Percentiles rank a stretch among this genome's conserved stretches.
Evolutionary conservation across 2,797 vertebrate genomes (phyloP).

Genomic region (Thalassophryne amazonica): DNA sequence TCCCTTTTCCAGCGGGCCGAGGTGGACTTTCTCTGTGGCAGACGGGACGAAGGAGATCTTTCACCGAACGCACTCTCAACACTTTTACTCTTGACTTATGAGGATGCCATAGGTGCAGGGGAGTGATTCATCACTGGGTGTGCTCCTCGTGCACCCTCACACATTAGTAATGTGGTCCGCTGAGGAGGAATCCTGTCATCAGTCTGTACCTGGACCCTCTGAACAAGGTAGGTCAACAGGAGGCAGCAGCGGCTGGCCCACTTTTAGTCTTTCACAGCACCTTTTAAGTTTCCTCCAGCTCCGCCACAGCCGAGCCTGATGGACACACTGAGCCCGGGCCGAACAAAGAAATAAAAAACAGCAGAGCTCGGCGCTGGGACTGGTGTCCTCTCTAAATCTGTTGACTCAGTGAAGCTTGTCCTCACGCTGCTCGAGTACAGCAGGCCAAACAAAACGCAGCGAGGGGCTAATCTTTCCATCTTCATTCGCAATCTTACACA

Average conservation of each 20-base stretch:
- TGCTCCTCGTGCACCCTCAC: slow-evolving; percentile 75
- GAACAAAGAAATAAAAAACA: slow-evolving; percentile 42
- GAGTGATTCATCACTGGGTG: slow-evolving; percentile 81
- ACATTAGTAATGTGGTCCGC: slow-evolving; percentile 85
- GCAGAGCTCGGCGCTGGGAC: slow-evolving; percentile 15
- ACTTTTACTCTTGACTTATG: slow-evolving; percentile 85
- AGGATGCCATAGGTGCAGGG: slow-evolving; percentile 78
- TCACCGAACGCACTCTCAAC: slow-evolving; percentile 62
- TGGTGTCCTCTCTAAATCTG: slow-evolving; percentile 14
- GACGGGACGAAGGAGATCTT: slow-evolving; percentile 62
- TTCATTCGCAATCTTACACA: slow-evolving; percentile 10
- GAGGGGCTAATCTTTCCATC: not conserved
- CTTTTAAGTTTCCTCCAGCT: slow-evolving; percentile 77
- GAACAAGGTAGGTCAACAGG: slow-evolving; percentile 80
- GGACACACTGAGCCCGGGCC: slow-evolving; percentile 39
- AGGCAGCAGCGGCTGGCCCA: slow-evolving; percentile 78
- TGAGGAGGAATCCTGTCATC: slow-evolving; percentile 82
- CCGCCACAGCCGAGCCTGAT: slow-evolving; percentile 54
- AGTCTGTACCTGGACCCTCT: slow-evolving; percentile 76
- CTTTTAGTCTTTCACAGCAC: slow-evolving; percentile 84
- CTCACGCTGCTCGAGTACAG: slow-evolving; percentile 7
- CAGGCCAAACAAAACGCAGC: slow-evolving; percentile 12
- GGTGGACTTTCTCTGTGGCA: slow-evolving; percentile 55
- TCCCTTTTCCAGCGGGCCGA: slow-evolving; percentile 36
- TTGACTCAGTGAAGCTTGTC: slow-evolving; percentile 42